These are phyloP conservation scores for Desmodus rotundus DNA, from an alignment of 2,113 vertebrate species.

Conservation along the genomic window DNA sequence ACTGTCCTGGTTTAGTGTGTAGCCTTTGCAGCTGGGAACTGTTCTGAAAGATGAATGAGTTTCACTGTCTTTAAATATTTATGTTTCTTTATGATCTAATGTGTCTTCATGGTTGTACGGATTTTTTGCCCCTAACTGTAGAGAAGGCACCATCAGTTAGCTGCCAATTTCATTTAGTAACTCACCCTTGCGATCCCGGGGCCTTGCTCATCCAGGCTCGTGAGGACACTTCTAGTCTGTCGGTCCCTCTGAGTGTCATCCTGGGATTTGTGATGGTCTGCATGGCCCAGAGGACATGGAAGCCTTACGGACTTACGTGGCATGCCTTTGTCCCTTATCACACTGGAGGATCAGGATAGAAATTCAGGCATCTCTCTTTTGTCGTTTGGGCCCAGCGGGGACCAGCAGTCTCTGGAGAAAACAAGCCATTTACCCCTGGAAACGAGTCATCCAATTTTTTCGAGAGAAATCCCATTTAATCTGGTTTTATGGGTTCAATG, in stretches of 20 bases:
- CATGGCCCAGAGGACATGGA: conserved; percentile 16
- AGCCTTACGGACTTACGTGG: conserved; percentile 31
- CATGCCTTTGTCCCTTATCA: conserved; percentile 20
- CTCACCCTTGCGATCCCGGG: conserved; percentile 18
- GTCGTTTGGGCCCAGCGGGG: conserved; percentile 18
- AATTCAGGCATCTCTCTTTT: conserved; percentile 28
- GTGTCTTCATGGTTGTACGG: conserved; percentile 58
- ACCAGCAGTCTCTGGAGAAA: background rate
- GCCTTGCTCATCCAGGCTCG: conserved; percentile 23
- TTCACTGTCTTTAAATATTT: conserved; percentile 64
- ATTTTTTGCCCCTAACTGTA: conserved; percentile 35
- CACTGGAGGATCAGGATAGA: background rate
- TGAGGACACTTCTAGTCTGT: background rate
- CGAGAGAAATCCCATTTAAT: conserved; percentile 59
- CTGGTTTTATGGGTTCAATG: background rate
- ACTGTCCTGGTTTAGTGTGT: background rate
- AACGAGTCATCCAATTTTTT: conserved; percentile 61
- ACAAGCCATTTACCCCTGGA: conserved; percentile 43
- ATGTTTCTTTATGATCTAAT: conserved; percentile 61
- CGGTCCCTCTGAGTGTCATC: background rate
- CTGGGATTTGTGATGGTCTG: conserved; percentile 38
- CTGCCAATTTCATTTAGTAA: conserved; percentile 67
- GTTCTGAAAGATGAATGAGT: conserved; percentile 54
- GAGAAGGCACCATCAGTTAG: conserved; percentile 67
- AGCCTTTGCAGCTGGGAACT: background rate